Conservation (phyloP, 2,797 vertebrate species). For the Liasis olivaceus region DNA sequence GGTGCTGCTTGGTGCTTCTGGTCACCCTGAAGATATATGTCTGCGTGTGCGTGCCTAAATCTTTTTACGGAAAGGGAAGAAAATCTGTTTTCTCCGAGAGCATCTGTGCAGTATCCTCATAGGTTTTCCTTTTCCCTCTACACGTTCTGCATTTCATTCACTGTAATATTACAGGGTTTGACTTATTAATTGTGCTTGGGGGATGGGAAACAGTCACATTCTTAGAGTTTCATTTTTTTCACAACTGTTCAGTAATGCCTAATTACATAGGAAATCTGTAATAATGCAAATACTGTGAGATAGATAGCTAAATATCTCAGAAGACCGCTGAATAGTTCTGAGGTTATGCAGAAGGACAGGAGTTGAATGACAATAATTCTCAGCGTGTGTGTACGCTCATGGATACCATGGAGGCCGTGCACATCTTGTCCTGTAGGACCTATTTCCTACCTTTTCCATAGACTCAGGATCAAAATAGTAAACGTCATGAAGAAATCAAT, state of each 20-base stretch:
- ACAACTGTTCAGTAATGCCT: conserved; percentile 28
- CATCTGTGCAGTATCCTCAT: neutral
- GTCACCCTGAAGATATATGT: neutral
- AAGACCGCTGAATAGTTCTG: neutral
- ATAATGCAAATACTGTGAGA: neutral
- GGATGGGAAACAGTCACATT: conserved; percentile 27
- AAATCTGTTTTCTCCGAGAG: neutral
- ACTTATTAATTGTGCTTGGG: conserved; percentile 35
- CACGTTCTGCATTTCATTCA: neutral
- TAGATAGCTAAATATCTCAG: neutral
- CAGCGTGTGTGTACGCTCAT: neutral
- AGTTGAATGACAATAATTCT: neutral
- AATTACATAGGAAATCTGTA: neutral
- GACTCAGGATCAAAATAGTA: neutral
- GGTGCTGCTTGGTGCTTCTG: neutral
- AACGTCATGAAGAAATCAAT: neutral
- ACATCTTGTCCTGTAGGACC: neutral
- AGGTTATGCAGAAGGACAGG: neutral
- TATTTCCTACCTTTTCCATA: neutral
- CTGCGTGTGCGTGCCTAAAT: neutral
- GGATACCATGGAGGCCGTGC: neutral
- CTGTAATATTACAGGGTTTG: conserved; percentile 20
- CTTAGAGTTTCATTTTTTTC: conserved; percentile 36
- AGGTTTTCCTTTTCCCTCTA: neutral
- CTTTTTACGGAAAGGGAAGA: neutral